Evolutionary conservation across 2,113 vertebrate species (phyloP).

Genomic region (Tautogolabrus adspersus): DNA sequence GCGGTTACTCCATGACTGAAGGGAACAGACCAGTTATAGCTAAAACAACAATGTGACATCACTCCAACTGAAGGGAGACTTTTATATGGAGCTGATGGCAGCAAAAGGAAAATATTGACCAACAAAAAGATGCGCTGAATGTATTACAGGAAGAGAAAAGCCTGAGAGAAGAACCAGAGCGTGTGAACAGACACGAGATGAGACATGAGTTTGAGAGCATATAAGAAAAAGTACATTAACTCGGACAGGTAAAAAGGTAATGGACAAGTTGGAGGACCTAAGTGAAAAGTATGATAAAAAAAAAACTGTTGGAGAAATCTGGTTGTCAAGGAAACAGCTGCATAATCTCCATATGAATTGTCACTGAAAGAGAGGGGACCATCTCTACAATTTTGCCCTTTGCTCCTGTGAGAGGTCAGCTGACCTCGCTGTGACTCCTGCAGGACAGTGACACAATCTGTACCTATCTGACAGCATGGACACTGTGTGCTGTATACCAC

Average conservation of each 20-base stretch:
- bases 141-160: neutral
- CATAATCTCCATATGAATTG: constrained; percentile 56
- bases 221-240: constrained; percentile 2
- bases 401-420: constrained; percentile 29
- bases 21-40: neutral
- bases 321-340: constrained; percentile 77
- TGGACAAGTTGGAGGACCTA: constrained; percentile 3
- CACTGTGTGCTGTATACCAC: neutral
- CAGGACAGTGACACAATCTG: neutral
- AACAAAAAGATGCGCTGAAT: neutral
- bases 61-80: neutral
- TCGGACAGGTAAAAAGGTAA: neutral
- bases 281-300: constrained; percentile 22
- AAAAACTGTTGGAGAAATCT: constrained; percentile 47
- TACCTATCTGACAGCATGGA: neutral
- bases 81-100: constrained; percentile 1
- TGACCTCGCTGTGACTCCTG: constrained; percentile 14
- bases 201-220: neutral
- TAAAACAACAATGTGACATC: neutral
- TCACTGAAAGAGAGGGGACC: constrained; percentile 20
- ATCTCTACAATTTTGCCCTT: constrained; percentile 11
- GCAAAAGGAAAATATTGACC: neutral
- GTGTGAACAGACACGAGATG: neutral
- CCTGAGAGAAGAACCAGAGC: no score
- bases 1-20: neutral